Conservation (phyloP, 2,888 invertebrate species). For the Tetranychus piercei region DNA sequence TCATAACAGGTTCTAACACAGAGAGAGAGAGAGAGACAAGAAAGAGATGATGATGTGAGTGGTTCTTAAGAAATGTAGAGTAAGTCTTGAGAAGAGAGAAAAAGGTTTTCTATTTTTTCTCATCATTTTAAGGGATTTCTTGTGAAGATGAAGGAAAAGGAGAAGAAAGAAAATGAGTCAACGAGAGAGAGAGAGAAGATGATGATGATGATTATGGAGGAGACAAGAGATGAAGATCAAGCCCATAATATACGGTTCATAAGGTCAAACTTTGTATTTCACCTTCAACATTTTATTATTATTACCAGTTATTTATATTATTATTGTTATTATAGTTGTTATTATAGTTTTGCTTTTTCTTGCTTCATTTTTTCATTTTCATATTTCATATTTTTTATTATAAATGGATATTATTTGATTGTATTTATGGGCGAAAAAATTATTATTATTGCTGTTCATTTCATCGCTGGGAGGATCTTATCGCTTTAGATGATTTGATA, state of each 20-base stretch:
- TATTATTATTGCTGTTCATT: not conserved
- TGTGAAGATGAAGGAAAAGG: not conserved
- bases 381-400: not conserved
- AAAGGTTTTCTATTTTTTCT: slow-evolving; percentile 3
- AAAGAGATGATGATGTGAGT: slow-evolving; percentile 3
- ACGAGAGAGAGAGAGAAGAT: not conserved
- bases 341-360: not conserved
- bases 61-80: not conserved
- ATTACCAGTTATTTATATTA: not conserved
- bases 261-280: not conserved
- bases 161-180: not conserved
- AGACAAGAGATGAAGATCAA: not conserved
- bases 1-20: not conserved
- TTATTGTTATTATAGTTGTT: not conserved
- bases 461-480: not conserved
- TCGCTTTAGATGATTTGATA: not conserved
- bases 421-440: not conserved
- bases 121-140: not conserved
- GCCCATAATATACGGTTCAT: not conserved
- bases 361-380: not conserved
- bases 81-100: not conserved
- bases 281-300: not conserved
- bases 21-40: slow-evolving; percentile 3
- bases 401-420: not conserved
- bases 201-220: not conserved